A percentile compares a stretch with the other conserved stretches of the same genome.
phyloP scores from a whole-genome alignment of 2,888 invertebrate species.

The Choreutis nemorana region DNA sequence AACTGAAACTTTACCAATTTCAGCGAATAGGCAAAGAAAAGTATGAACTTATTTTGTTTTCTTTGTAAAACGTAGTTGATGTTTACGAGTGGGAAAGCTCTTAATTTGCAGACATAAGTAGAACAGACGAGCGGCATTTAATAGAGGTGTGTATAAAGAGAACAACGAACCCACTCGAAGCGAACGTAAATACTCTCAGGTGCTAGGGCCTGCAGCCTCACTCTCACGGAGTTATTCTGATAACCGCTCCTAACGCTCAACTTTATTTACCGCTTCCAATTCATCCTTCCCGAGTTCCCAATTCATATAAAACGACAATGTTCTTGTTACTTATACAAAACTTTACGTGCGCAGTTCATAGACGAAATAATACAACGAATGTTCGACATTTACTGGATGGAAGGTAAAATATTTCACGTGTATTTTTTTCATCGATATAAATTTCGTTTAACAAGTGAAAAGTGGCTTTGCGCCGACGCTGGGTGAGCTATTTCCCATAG shows the following conservation, averaged over 20 bases:
- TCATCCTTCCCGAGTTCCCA: conserved; percentile 47
- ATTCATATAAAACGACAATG: conserved; percentile 37
- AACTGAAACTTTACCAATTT: too few species aligned
- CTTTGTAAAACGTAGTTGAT: not conserved
- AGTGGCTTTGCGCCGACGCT: conserved; percentile 37
- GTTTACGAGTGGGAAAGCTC: conserved; percentile 20
- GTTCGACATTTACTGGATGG: too few species aligned
- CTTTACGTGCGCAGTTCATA: too few species aligned
- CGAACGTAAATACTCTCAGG: conserved; percentile 24
- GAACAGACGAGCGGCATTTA: conserved; percentile 28
- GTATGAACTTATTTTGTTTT: not conserved
- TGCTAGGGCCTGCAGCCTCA: conserved; percentile 28
- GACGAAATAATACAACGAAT: too few species aligned
- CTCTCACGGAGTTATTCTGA: conserved; percentile 43
- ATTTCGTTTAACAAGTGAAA: conserved; percentile 11
- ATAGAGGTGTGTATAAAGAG: conserved; percentile 33
- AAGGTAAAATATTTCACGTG: too few species aligned
- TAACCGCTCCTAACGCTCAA: conserved; percentile 56
- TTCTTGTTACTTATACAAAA: conserved; percentile 29
- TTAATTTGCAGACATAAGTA: conserved; percentile 40
- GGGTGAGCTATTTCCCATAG: conserved; percentile 54
- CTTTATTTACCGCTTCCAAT: conserved; percentile 54
- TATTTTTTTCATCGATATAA: too few species aligned
- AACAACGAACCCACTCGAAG: conserved; percentile 13
- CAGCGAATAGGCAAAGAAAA: not conserved